Evolutionary conservation across 2,797 vertebrate genomes (phyloP), one percentile per base, ranked within the genome.

Genomic region (Pseudotriccus pelzelni): DNA sequence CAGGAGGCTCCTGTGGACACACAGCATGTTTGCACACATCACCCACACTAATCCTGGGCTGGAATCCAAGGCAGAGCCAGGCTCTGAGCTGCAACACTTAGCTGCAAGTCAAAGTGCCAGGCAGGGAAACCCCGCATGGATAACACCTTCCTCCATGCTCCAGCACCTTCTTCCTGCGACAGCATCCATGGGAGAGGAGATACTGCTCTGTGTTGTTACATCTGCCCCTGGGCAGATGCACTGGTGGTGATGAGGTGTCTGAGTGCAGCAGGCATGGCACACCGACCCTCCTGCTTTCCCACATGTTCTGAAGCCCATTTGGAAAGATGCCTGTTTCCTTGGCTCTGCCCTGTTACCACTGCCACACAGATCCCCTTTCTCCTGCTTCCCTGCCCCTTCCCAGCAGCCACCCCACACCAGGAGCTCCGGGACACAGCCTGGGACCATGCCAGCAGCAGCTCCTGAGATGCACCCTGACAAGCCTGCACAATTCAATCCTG

Each of bases 141-240:
- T 59, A 50, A 50, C 6, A 7, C 34, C 22, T 66, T 53, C 12
- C 59, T 84, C 46, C 8, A 5, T 0, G 1, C 70, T 68, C 63
- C 49, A 58, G 23, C 50, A 50, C 30, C 37, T 46, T 60, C 49
- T 9, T 81, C 21, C 59, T 43, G 41, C 11, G 4, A n/a, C 19
- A 73, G 27, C 37, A 24, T 34, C 47, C 21, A 0, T 23, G 46
- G 47, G 56, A 36, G 32, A 84, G 68, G 34, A 55, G 37, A 36
- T 49, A 41, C 17, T 0, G 28, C 25, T 34, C 21, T 10, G 19
- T 3, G 1, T 8, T 2, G 0, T 9, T 30, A 46, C 32, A 36
- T n/a, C 32, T 46, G 17, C 21, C 25, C 7, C 20, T 1, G 3
- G 39, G 69, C 32, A 55, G 47, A 68, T 9, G 14, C 10, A 32